These are phyloP conservation scores for Gymnothorax javanicus DNA, from an alignment of 2,797 vertebrate genomes.

Conservation along the genomic window DNA sequence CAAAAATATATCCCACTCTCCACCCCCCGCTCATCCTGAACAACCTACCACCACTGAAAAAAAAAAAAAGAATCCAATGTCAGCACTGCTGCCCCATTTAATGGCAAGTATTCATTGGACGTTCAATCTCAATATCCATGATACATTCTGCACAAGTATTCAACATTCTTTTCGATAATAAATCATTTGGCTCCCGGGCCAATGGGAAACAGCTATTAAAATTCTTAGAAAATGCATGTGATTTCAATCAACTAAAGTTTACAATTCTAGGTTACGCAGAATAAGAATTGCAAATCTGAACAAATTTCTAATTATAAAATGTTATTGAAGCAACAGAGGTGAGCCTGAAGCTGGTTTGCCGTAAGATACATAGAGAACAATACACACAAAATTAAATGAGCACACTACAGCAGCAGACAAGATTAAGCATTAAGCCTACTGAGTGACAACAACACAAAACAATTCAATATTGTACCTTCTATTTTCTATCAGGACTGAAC, in stretches of 20 bases:
- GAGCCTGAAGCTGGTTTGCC: slow-evolving; percentile 26
- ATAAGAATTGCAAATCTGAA: slow-evolving; percentile 35
- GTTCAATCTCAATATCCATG: slow-evolving; percentile 11
- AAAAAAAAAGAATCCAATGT: slow-evolving; percentile 19
- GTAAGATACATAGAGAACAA: slow-evolving; percentile 14
- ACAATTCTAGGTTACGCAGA: slow-evolving; percentile 26
- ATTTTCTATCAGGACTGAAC: not conserved
- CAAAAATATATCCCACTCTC: slow-evolving; percentile 45
- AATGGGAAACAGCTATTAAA: slow-evolving; percentile 23
- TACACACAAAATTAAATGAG: slow-evolving; percentile 18
- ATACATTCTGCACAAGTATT: slow-evolving; percentile 3
- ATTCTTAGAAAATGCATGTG: slow-evolving; percentile 27
- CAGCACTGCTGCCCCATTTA: slow-evolving; percentile 25
- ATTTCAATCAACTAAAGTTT: slow-evolving; percentile 12
- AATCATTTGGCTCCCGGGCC: slow-evolving; percentile 43
- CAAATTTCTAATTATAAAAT: slow-evolving; percentile 21
- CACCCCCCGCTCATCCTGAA: slow-evolving; percentile 8
- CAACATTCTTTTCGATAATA: not conserved
- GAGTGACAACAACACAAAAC: not conserved
- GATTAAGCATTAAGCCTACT: slow-evolving; percentile 3
- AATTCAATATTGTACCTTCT: not conserved
- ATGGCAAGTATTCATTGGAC: slow-evolving; percentile 3
- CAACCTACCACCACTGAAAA: slow-evolving; percentile 28
- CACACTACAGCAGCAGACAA: slow-evolving; percentile 29
- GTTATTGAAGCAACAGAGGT: slow-evolving; percentile 25